These are phyloP conservation scores for Bothrops jararaca DNA, from an alignment of 2,113 vertebrate species.

Conservation along the genomic window DNA sequence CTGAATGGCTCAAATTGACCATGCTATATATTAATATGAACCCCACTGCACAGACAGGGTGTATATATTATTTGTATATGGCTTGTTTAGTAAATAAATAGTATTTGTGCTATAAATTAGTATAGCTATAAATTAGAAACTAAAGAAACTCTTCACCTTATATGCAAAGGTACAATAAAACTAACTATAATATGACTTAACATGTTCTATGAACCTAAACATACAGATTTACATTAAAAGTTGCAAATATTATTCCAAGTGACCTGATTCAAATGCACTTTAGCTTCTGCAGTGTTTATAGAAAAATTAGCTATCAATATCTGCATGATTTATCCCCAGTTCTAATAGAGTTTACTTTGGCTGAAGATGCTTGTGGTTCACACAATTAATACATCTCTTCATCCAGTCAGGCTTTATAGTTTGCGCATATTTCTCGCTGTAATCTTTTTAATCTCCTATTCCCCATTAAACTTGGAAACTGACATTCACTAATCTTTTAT, in stretches of 20 bases:
- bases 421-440: fast-evolving
- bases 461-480: constrained; percentile 53
- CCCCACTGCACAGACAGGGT: background rate
- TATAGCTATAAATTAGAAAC: background rate
- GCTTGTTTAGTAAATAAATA: background rate
- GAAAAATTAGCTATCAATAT: background rate
- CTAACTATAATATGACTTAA: background rate
- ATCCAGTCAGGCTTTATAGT: background rate
- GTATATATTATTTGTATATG: background rate
- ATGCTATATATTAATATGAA: background rate
- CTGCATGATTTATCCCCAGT: background rate
- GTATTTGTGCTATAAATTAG: background rate
- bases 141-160: background rate
- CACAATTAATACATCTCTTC: background rate
- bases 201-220: background rate
- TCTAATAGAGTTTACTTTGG: background rate
- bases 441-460: constrained; percentile 33
- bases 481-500: constrained; percentile 61
- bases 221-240: background rate
- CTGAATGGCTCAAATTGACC: background rate
- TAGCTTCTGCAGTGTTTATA: background rate
- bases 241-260: background rate
- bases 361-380: background rate
- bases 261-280: background rate
- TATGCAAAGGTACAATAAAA: background rate